Evolutionary conservation across 1,140 invertebrate species (phyloP), one percentile per base, ranked within the genome.

Genomic region (Pachypeltis micranthus): DNA sequence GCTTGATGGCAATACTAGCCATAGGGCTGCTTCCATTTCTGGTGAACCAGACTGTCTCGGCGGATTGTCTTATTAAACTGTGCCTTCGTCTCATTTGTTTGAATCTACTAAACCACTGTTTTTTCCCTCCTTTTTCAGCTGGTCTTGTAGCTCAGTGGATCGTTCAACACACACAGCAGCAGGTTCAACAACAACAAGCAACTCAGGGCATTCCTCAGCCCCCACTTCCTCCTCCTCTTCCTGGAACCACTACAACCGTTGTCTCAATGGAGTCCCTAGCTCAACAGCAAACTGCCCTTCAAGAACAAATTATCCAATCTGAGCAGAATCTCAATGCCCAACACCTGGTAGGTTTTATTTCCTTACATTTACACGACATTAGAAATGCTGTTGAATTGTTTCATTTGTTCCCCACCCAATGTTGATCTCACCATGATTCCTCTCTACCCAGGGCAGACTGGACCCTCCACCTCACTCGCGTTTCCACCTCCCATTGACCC

Each of bases 311-410:
- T 56, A 83, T 85, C 68, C 92, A 97, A 75, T 94, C 91, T 69
- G 93, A 97, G 77, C 85, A 86, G 70, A 97, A 97, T 81, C 78
- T 98, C 62, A 85, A 86, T 67, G 93, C 93, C 44, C 94, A 98
- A 73, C 91, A 96, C 76, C 83, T 88, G 70, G 88, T 87, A 73
- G 75, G 74, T n/a, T n/a, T n/a, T n/a, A n/a, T n/a, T n/a, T n/a
- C n/a, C n/a, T n/a, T n/a, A n/a, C n/a, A n/a, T n/a, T n/a, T n/a
- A n/a, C n/a, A n/a, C n/a, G n/a, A n/a, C n/a, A n/a, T n/a, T n/a
- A n/a, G n/a, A n/a, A n/a, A n/a, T n/a, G n/a, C n/a, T n/a, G n/a
- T n/a, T n/a, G n/a, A n/a, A n/a, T n/a, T n/a, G n/a, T n/a, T n/a
- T n/a, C n/a, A n/a, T n/a, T n/a, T n/a, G n/a, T n/a, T n/a, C n/a